Conservation (phyloP, 2,113 vertebrate genomes). For the Podarcis raffonei region DNA sequence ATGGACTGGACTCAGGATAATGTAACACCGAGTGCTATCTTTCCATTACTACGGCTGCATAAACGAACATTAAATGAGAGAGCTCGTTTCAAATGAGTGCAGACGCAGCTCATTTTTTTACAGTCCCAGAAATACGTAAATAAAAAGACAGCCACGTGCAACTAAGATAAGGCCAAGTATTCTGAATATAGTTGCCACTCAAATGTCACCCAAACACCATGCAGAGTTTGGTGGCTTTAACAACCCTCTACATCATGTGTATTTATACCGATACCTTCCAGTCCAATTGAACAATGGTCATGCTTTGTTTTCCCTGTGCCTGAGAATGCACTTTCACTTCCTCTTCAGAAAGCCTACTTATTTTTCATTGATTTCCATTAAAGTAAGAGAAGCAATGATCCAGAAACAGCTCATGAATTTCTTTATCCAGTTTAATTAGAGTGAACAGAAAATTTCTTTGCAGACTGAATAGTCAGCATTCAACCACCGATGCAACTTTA, state of each 20-base stretch:
- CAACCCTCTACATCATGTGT: conserved; percentile 3
- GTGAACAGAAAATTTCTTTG: conserved; percentile 64
- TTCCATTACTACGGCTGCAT: background rate
- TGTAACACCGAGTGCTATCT: background rate
- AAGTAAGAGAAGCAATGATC: conserved; percentile 67
- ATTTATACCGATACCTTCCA: conserved; percentile 26
- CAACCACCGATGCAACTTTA: conserved; percentile 56
- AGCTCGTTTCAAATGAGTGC: background rate
- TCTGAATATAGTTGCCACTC: conserved; percentile 1
- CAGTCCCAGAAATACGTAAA: too few species aligned
- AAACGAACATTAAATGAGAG: background rate
- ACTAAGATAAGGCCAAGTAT: conserved; percentile 4
- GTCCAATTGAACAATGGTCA: conserved; percentile 51
- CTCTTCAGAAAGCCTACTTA: conserved; percentile 56
- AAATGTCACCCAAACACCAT: background rate
- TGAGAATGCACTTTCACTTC: conserved; percentile 69
- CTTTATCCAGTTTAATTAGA: conserved; percentile 79
- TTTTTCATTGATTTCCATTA: conserved; percentile 76
- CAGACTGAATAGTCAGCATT: conserved; percentile 61
- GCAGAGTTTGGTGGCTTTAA: background rate
- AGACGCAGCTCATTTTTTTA: too few species aligned
- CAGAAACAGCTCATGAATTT: conserved; percentile 73
- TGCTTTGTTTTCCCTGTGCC: conserved; percentile 60
- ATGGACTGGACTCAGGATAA: background rate
- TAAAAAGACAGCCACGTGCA: background rate